Conservation (phyloP, 1,140 invertebrate species). For the Drosophila serrata region DNA sequence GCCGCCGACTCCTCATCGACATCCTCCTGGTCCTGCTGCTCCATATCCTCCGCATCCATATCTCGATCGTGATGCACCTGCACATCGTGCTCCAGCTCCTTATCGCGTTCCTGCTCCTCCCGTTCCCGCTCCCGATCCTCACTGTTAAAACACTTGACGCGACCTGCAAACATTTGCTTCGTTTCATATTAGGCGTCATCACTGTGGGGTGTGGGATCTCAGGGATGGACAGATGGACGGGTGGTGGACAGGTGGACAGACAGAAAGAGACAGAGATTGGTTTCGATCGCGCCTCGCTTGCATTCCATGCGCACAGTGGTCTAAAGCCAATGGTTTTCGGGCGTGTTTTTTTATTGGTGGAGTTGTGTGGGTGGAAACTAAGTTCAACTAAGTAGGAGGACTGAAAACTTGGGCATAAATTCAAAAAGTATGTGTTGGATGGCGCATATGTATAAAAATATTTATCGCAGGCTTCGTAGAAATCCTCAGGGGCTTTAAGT, state of each 20-base stretch:
- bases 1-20: not conserved
- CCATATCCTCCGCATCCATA: slow-evolving; percentile 44
- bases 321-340: slow-evolving; percentile 52
- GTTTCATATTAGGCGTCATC: slow-evolving; percentile 83
- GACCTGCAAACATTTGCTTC: slow-evolving; percentile 84
- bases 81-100: slow-evolving; percentile 22
- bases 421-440: not conserved
- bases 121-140: slow-evolving; percentile 47
- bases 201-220: slow-evolving; percentile 61
- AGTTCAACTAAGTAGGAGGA: slow-evolving; percentile 34
- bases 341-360: slow-evolving; percentile 34
- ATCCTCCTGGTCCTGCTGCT: slow-evolving; percentile 15
- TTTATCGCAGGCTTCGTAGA: not conserved
- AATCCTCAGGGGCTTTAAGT: not conserved
- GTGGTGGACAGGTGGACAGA: slow-evolving; percentile 23
- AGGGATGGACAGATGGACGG: slow-evolving; percentile 7
- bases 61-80: slow-evolving; percentile 50
- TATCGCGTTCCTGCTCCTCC: slow-evolving; percentile 20
- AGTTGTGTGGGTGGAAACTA: slow-evolving; percentile 35
- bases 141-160: slow-evolving; percentile 79
- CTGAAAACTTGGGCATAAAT: slow-evolving; percentile 5
- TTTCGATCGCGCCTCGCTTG: slow-evolving; percentile 57
- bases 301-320: slow-evolving; percentile 75
- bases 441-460: slow-evolving; percentile 14
- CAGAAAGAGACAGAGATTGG: slow-evolving; percentile 21